These are phyloP conservation scores for Myotis yumanensis DNA, from an alignment of 2,113 vertebrate species.

Conservation along the genomic window DNA sequence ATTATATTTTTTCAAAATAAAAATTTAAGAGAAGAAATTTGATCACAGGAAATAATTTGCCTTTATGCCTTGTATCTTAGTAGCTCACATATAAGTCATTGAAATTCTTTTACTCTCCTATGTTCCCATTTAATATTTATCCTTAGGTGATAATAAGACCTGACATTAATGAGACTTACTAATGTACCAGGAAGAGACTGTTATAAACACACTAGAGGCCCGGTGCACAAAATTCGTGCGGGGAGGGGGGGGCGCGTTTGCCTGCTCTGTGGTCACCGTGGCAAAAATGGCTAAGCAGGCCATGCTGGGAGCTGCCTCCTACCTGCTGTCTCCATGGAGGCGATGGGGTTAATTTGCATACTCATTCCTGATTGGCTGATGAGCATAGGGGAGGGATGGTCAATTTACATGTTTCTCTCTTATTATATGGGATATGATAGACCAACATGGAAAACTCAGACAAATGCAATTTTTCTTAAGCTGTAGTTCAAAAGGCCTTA, in stretches of 20 bases:
- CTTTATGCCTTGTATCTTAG: background rate
- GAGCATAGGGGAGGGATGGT: no score
- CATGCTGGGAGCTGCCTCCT: no score
- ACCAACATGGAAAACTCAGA: slow-evolving; percentile 34
- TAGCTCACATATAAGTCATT: background rate
- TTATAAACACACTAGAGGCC: slow-evolving; percentile 30
- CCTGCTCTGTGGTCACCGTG: no score
- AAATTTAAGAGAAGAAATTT: background rate
- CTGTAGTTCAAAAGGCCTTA: slow-evolving; percentile 27
- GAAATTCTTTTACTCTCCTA: slow-evolving; percentile 8
- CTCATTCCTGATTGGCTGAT: no score
- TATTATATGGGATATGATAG: background rate
- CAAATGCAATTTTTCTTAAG: slow-evolving; percentile 45
- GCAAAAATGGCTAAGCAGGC: no score
- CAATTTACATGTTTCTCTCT: no score
- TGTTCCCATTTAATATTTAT: slow-evolving; percentile 28
- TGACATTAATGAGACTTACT: background rate
- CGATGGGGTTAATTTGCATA: no score
- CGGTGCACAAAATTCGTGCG: no score
- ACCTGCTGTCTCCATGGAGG: no score
- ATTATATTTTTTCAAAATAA: slow-evolving; percentile 29
- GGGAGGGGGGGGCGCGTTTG: no score
- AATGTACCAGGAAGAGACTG: background rate
- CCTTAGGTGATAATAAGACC: background rate
- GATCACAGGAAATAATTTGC: background rate